Percentiles rank a stretch among this genome's conserved stretches.
These are phyloP conservation scores for Sceloporus tristichus DNA, from an alignment of 2,113 vertebrate species.

Conservation along the genomic window DNA sequence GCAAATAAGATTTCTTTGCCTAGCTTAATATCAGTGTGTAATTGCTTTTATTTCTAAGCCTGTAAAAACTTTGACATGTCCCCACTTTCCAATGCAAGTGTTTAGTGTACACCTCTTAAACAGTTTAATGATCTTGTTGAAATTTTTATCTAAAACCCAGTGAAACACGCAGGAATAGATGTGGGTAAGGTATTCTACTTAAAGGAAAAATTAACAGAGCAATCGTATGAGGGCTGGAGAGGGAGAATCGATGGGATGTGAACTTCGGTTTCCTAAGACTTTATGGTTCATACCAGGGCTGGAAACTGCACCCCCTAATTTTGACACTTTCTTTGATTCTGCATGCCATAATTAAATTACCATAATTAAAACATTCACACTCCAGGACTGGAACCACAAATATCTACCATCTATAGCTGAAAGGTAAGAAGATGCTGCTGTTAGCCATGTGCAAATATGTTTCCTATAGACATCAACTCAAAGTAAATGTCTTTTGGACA, in stretches of 20 bases:
- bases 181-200: background rate
- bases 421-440: too few relatives aligned
- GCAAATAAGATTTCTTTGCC: constrained; percentile 20
- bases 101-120: background rate
- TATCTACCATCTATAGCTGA: too few relatives aligned
- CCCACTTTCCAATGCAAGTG: background rate
- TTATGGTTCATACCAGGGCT: background rate
- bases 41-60: constrained; percentile 15
- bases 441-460: too few relatives aligned
- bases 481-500: too few relatives aligned
- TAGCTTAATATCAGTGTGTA: constrained; percentile 5
- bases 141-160: background rate
- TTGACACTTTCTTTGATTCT: too few relatives aligned
- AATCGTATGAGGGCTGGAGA: too few relatives aligned
- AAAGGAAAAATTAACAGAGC: background rate
- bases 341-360: too few relatives aligned
- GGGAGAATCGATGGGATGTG: too few relatives aligned
- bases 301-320: too few relatives aligned
- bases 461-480: too few relatives aligned
- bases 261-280: background rate
- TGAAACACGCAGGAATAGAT: background rate
- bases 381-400: too few relatives aligned
- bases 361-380: too few relatives aligned
- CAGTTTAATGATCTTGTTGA: background rate
- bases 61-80: background rate